Percentiles rank a stretch among this genome's conserved stretches.
These are phyloP conservation scores for Myotis davidii DNA, from an alignment of 2,113 vertebrate species.

Conservation along the genomic window DNA sequence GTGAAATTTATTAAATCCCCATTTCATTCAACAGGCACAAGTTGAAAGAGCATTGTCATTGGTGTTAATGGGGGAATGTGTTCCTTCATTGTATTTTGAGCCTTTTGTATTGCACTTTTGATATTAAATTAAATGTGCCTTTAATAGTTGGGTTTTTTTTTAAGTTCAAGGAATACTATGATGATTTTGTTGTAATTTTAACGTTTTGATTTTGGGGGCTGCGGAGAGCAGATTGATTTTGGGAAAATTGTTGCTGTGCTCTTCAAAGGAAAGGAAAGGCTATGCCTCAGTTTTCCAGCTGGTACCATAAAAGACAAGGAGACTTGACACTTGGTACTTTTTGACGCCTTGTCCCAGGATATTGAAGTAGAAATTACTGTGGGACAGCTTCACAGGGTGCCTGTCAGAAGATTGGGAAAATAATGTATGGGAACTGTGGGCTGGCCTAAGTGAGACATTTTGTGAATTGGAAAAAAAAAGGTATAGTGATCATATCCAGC, in stretches of 20 bases:
- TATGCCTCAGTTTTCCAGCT: conserved; percentile 74
- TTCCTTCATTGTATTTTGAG: conserved; percentile 86
- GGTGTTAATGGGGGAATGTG: conserved; percentile 84
- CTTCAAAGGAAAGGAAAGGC: conserved; percentile 74
- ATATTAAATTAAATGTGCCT: conserved; percentile 87
- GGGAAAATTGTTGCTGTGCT: conserved; percentile 72
- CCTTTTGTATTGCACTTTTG: conserved; percentile 84
- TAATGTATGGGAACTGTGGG: conserved; percentile 77
- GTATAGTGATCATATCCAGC: conserved; percentile 75
- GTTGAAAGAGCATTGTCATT: conserved; percentile 80
- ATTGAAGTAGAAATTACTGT: conserved; percentile 66
- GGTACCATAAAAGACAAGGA: conserved; percentile 81
- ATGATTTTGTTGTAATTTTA: conserved; percentile 83
- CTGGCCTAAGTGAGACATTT: conserved; percentile 77
- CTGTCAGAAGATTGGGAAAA: conserved; percentile 78
- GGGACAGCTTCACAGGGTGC: conserved; percentile 76
- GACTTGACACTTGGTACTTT: conserved; percentile 74
- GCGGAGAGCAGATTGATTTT: conserved; percentile 74
- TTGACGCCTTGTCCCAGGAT: conserved; percentile 80
- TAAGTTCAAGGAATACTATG: conserved; percentile 84
- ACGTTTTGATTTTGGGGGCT: conserved; percentile 69
- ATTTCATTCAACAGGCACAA: conserved; percentile 80
- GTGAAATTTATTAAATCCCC: conserved; percentile 71
- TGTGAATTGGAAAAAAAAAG: conserved; percentile 65
- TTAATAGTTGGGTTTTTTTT: conserved; percentile 78